These are phyloP conservation scores for Strix aluco DNA, from an alignment of 2,113 vertebrate species.

Conservation along the genomic window DNA sequence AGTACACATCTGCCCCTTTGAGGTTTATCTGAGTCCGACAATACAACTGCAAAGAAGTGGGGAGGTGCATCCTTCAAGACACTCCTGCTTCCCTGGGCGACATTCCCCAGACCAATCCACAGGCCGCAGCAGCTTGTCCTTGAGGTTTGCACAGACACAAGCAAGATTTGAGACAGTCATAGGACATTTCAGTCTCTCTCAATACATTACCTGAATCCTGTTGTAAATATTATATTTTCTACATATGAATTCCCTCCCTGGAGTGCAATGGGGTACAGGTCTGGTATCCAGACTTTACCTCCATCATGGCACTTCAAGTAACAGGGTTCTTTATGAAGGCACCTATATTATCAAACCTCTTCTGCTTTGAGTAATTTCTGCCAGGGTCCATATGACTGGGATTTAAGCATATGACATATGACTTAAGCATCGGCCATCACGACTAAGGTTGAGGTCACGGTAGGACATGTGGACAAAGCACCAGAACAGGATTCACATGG, in stretches of 20 bases:
- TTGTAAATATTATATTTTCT: background rate
- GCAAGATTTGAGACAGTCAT: no score
- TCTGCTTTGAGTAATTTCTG: background rate
- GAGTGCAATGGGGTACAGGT: background rate
- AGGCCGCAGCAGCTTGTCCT: no score
- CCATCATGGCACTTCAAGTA: background rate
- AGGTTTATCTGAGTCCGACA: no score
- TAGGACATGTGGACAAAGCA: background rate
- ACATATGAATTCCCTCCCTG: background rate
- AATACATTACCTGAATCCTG: background rate
- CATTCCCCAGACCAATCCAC: no score
- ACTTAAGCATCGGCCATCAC: background rate
- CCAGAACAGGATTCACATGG: background rate
- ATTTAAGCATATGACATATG: background rate
- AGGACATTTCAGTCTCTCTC: no score
- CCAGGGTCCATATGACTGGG: background rate
- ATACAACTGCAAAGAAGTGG: no score
- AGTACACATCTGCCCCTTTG: no score
- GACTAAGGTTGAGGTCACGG: rapidly evolving
- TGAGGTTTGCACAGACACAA: no score
- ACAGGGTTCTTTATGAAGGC: background rate
- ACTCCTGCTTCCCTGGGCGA: no score
- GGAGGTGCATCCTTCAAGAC: no score
- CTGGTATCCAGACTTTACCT: background rate
- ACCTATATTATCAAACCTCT: background rate